phyloP scores from a whole-genome alignment of 2,888 invertebrate species.

The Tetranychus piercei region DNA sequence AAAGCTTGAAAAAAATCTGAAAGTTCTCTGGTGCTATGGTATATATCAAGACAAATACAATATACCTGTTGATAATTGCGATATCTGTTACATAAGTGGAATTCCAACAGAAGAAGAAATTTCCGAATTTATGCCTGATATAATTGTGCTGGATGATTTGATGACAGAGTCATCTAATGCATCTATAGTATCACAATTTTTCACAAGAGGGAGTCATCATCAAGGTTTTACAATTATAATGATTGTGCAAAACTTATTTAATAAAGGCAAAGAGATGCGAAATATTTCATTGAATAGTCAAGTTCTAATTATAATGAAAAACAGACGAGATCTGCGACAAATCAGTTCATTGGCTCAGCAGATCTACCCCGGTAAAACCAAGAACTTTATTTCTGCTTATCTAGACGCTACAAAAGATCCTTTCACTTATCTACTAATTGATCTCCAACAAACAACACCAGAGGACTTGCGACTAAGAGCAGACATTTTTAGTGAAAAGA shows the following conservation, averaged over 20 bases:
- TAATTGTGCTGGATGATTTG: constrained; percentile 15
- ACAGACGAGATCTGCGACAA: constrained; percentile 10
- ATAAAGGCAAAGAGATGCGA: constrained; percentile 14
- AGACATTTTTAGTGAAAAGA: not conserved
- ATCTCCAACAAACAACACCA: not conserved
- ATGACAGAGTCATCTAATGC: constrained; percentile 9
- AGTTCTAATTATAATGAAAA: not conserved
- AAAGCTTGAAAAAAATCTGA: not conserved
- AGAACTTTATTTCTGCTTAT: constrained; percentile 12
- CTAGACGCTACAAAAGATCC: constrained; percentile 15
- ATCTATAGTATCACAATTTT: not conserved
- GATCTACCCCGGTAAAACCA: constrained; percentile 10
- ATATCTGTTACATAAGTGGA: not conserved
- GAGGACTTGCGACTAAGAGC: constrained; percentile 4
- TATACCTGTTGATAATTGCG: not conserved
- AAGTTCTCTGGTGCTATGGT: constrained; percentile 15
- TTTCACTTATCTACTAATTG: constrained; percentile 16
- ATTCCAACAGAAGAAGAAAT: constrained; percentile 13
- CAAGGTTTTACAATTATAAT: constrained; percentile 13
- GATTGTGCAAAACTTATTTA: constrained; percentile 20
- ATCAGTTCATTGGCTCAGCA: constrained; percentile 7
- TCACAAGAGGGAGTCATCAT: constrained; percentile 17
- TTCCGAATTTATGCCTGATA: not conserved
- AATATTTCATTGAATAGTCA: constrained; percentile 17
- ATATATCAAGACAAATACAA: constrained; percentile 8